Evolutionary conservation across 2,797 vertebrate species (phyloP).

Genomic region (Coluber constrictor): DNA sequence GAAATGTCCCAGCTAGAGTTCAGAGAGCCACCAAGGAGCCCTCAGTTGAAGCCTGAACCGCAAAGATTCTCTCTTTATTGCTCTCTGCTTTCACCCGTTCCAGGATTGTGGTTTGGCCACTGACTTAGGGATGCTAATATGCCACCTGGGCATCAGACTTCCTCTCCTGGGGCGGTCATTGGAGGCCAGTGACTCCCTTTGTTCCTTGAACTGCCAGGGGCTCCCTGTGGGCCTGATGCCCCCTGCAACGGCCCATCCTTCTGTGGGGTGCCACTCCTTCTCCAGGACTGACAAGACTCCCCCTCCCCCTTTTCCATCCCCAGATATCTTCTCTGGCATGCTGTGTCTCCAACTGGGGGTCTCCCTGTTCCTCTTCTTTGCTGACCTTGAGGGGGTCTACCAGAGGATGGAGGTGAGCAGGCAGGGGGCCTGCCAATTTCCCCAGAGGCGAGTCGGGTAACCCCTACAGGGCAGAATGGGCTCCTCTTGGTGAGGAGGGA

Average conservation of each 20-base stretch:
- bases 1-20: no score
- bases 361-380: conserved; percentile 66
- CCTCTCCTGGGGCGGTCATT: not conserved
- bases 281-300: not conserved
- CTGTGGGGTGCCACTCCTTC: rapidly evolving
- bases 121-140: not conserved
- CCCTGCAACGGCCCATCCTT: not conserved
- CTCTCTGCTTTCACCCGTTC: not conserved
- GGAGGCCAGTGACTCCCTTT: not conserved
- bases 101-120: not conserved
- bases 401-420: conserved; percentile 59
- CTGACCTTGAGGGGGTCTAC: conserved; percentile 57
- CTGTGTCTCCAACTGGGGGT: conserved; percentile 57
- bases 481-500: not conserved
- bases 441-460: not conserved
- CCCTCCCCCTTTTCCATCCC: conserved; percentile 30
- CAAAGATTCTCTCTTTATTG: no score
- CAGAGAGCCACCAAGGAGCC: no score
- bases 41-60: no score
- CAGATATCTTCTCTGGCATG: conserved; percentile 67
- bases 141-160: rapidly evolving
- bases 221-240: not conserved
- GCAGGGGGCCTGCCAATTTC: rapidly evolving
- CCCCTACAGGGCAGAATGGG: not conserved
- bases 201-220: not conserved